Conservation (phyloP, 2,113 vertebrate species). For the Daubentonia madagascariensis region DNA sequence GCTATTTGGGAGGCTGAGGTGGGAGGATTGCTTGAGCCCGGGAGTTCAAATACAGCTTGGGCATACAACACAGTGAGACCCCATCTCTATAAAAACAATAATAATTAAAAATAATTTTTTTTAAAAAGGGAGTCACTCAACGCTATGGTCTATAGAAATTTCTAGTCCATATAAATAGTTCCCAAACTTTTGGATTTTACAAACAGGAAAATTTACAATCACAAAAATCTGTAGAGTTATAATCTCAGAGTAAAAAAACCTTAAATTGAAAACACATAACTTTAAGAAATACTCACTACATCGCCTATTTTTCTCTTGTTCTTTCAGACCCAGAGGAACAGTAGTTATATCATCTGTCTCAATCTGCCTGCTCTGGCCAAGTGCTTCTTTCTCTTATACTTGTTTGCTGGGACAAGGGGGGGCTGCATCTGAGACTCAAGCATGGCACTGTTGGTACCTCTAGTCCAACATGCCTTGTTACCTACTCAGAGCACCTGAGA, state of each 20-base stretch:
- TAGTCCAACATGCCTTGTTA: not conserved
- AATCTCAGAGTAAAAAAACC: slow-evolving; percentile 6
- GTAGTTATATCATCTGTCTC: not conserved
- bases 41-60: too few species aligned
- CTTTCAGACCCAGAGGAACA: not conserved
- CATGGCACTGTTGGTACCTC: not conserved
- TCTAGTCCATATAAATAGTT: not conserved
- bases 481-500: not conserved
- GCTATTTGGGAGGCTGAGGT: too few species aligned
- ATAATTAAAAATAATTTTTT: not conserved
- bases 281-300: not conserved
- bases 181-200: not conserved
- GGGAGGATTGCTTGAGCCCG: too few species aligned
- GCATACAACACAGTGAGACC: too few species aligned
- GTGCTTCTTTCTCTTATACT: not conserved
- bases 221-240: not conserved
- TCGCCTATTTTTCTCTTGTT: not conserved
- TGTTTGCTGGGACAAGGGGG: not conserved
- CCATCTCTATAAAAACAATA: not conserved
- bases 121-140: not conserved
- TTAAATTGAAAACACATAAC: not conserved
- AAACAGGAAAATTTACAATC: not conserved
- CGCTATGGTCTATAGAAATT: not conserved
- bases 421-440: not conserved
- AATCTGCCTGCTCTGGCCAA: not conserved